Evolutionary conservation across 2,113 vertebrate genomes (phyloP).

Genomic region (Orycteropus afer): DNA sequence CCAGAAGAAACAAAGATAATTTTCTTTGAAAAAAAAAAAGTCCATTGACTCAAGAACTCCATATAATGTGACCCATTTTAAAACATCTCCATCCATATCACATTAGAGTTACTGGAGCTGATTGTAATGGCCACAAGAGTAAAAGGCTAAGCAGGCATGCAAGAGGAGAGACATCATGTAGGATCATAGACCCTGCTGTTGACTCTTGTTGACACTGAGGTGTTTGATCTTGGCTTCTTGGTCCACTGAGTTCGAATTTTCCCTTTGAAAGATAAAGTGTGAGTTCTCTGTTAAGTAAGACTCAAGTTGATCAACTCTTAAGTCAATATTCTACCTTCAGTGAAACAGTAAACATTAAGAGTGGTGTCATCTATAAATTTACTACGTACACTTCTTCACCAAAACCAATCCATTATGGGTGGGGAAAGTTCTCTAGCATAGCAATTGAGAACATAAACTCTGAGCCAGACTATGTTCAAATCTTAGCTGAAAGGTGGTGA

Average conservation of each 20-base stretch:
- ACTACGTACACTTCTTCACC: not conserved
- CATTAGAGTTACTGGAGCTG: not conserved
- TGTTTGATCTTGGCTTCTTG: constrained; percentile 11
- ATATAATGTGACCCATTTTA: not conserved
- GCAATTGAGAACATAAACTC: not conserved
- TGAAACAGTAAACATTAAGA: not conserved
- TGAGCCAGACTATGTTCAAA: fast-evolving
- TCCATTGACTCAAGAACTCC: not conserved
- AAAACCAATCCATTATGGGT: not conserved
- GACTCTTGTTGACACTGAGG: not conserved
- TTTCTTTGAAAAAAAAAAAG: constrained; percentile 9
- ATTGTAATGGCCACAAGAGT: not conserved
- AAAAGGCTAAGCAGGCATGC: not conserved
- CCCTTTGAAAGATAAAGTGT: constrained; percentile 63
- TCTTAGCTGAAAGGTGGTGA: not conserved
- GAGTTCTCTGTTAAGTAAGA: constrained; percentile 2
- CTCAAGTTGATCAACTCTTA: not conserved
- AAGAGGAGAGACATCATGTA: not conserved
- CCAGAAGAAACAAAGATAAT: not conserved
- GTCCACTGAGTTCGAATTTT: not conserved
- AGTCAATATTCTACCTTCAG: not conserved
- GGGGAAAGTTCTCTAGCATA: fast-evolving
- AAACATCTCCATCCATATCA: not conserved
- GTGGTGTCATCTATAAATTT: not conserved
- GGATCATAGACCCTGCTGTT: not conserved